Conservation (phyloP, 2,113 vertebrate species). For the Vulpes lagopus region DNA sequence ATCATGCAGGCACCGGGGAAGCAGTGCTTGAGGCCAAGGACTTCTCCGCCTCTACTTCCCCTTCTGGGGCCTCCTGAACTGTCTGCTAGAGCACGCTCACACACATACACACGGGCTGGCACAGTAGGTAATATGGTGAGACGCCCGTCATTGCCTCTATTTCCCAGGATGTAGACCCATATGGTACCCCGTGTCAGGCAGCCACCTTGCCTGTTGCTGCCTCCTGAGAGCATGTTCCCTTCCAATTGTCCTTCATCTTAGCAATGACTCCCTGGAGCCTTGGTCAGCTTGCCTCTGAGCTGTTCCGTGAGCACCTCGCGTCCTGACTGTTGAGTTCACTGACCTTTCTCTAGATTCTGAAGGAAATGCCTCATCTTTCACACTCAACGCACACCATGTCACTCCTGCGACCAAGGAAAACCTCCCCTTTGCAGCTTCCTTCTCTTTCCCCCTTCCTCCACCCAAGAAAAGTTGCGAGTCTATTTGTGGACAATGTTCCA, state of each 20-base stretch:
- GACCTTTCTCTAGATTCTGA: constrained; percentile 27
- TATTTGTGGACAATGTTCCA: constrained; percentile 69
- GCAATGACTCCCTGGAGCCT: neutral
- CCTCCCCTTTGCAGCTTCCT: constrained; percentile 8
- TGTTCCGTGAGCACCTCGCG: neutral
- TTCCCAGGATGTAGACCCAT: neutral
- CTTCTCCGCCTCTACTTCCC: neutral
- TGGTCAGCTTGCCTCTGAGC: neutral
- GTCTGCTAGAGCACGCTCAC: rapidly evolving
- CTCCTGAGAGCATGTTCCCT: neutral
- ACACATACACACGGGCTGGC: rapidly evolving
- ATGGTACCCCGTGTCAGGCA: neutral
- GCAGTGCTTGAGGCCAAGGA: neutral
- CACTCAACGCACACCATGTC: neutral
- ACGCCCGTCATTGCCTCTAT: neutral
- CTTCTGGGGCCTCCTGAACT: neutral
- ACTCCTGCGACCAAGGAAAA: constrained; percentile 8
- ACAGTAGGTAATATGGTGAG: neutral
- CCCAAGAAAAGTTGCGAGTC: constrained; percentile 51
- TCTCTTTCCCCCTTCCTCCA: neutral
- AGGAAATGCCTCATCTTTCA: neutral
- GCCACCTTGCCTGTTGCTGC: neutral
- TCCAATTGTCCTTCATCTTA: neutral
- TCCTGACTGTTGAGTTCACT: neutral
- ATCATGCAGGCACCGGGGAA: neutral